These are phyloP conservation scores for Gymnorhina tibicen DNA, from an alignment of 2,113 vertebrate species.

Conservation along the genomic window DNA sequence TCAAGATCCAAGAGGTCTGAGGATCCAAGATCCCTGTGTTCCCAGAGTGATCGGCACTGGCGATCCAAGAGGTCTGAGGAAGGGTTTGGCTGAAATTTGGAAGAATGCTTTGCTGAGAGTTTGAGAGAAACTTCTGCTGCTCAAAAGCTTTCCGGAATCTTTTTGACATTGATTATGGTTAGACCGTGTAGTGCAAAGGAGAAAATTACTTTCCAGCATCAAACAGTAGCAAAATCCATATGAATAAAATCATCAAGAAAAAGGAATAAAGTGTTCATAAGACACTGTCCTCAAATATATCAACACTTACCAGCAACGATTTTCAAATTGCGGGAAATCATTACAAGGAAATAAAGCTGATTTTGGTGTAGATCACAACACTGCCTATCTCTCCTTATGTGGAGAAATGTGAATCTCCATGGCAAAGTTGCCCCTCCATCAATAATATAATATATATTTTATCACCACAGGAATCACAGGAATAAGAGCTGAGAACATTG, in stretches of 20 bases:
- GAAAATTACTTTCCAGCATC: background rate
- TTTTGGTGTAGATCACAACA: background rate
- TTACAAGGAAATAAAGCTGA: background rate
- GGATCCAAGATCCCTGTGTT: background rate
- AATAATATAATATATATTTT: background rate
- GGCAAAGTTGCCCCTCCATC: background rate
- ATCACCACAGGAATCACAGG: background rate
- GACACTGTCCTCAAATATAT: background rate
- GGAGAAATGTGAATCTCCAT: background rate
- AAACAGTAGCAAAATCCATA: background rate
- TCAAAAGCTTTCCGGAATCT: background rate
- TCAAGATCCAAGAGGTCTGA: background rate
- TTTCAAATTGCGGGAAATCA: background rate
- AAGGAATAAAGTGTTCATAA: background rate
- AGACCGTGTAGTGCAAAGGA: background rate
- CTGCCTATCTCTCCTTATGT: background rate
- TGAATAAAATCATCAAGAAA: background rate
- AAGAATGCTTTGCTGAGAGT: background rate
- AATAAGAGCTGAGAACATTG: background rate
- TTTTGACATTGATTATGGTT: background rate
- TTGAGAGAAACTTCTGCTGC: background rate
- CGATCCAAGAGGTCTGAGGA: background rate
- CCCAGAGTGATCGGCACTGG: accelerated
- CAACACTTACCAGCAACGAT: background rate
- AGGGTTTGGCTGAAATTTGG: background rate